Conservation (phyloP, 2,888 invertebrate genomes). For the Escarpia spicata region DNA sequence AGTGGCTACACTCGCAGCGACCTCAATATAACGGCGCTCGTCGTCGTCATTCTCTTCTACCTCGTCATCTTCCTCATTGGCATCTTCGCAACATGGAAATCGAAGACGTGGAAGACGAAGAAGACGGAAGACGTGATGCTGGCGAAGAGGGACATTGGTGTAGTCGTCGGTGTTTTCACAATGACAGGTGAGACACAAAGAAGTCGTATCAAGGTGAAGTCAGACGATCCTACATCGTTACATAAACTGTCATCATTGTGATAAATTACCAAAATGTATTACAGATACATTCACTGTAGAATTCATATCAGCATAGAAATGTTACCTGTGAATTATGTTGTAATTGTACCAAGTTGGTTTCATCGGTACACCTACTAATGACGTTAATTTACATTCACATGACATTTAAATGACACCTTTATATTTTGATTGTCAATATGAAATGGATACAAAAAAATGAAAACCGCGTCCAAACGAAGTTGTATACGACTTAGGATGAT, state of each 20-base stretch:
- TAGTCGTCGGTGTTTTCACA: constrained; percentile 54
- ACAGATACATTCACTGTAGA: no score
- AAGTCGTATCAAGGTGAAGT: not conserved
- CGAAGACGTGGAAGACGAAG: constrained; percentile 37
- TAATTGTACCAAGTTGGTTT: no score
- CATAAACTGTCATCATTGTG: not conserved
- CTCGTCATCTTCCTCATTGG: constrained; percentile 51
- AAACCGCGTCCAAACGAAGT: no score
- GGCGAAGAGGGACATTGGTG: constrained; percentile 52
- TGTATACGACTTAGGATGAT: no score
- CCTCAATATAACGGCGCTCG: constrained; percentile 46
- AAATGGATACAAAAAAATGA: not conserved
- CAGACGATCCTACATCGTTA: not conserved
- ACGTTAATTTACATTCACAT: no score
- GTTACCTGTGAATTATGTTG: no score
- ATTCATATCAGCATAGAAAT: no score
- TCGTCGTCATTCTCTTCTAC: constrained; percentile 52
- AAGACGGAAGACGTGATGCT: constrained; percentile 32
- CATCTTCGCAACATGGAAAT: constrained; percentile 50
- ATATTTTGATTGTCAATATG: not conserved
- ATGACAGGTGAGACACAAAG: constrained; percentile 49
- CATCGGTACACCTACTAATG: no score
- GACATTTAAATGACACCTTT: not conserved
- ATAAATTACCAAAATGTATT: not conserved
- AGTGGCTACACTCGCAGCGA: not conserved